A percentile compares a stretch with the other conserved stretches of the same genome.
phyloP scores from a whole-genome alignment of 2,888 invertebrate species.

The Cosmia trapezina region DNA sequence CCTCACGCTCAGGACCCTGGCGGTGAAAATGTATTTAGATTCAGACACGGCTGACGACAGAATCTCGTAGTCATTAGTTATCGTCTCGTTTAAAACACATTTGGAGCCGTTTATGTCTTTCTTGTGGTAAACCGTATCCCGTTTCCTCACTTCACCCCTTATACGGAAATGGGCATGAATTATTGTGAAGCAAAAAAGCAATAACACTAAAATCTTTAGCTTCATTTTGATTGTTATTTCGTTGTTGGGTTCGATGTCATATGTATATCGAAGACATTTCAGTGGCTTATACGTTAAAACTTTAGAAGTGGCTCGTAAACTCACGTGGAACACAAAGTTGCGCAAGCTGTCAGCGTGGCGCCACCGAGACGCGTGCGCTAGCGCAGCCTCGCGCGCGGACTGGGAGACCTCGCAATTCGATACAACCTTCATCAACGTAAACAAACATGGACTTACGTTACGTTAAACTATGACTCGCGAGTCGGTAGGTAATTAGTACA shows the following conservation, averaged over 20 bases:
- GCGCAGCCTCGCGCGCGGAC: conserved; percentile 88
- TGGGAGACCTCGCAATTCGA: conserved; percentile 89
- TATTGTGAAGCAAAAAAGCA: conserved; percentile 80
- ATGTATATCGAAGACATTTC: conserved; percentile 78
- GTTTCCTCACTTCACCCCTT: conserved; percentile 83
- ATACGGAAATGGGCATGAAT: conserved; percentile 82
- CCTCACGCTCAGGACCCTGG: conserved; percentile 86
- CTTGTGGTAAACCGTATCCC: conserved; percentile 83
- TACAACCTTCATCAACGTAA: conserved; percentile 89
- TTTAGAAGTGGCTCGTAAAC: conserved; percentile 81
- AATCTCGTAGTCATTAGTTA: conserved; percentile 90
- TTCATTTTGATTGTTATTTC: conserved; percentile 81
- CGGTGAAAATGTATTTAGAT: conserved; percentile 89
- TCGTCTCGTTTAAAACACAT: conserved; percentile 89
- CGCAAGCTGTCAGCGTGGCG: conserved; percentile 85
- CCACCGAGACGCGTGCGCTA: conserved; percentile 89
- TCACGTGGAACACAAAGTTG: conserved; percentile 80
- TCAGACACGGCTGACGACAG: conserved; percentile 89
- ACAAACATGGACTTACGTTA: conserved; percentile 85
- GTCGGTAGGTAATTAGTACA: conserved; percentile 66
- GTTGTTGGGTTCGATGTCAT: conserved; percentile 70
- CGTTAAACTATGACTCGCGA: conserved; percentile 74
- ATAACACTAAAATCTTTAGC: conserved; percentile 83
- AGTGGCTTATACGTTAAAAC: conserved; percentile 75
- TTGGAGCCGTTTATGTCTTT: conserved; percentile 86